Conservation (phyloP, 1,140 invertebrate species). For the Drosophila tristis region DNA sequence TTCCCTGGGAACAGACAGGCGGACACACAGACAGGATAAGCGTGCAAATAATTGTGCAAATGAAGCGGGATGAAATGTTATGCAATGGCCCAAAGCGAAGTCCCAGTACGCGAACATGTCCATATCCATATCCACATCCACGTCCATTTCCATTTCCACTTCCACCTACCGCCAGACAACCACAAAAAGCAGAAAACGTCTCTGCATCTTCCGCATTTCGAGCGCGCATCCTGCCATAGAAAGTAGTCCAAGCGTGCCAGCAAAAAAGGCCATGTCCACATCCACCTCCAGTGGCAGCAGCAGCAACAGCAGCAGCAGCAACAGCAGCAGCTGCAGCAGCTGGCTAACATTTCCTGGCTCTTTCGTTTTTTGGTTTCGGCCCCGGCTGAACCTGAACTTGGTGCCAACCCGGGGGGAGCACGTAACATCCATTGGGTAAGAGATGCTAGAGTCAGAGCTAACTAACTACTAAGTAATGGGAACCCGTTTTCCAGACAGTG, state of each 20-base stretch:
- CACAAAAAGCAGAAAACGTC: constrained; percentile 28
- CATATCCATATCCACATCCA: constrained; percentile 23
- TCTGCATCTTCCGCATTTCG: constrained; percentile 70
- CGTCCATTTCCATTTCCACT: constrained; percentile 47
- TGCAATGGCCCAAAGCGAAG: constrained; percentile 39
- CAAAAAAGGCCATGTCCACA: constrained; percentile 55
- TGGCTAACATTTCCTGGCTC: constrained; percentile 66
- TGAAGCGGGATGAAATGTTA: constrained; percentile 72
- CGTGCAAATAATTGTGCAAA: constrained; percentile 57
- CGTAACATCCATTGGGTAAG: constrained; percentile 37
- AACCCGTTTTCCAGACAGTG: constrained; percentile 39
- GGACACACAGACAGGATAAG: constrained; percentile 42
- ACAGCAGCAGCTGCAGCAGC: constrained; percentile 26
- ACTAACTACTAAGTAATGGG: constrained; percentile 10
- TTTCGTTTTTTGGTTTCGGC: constrained; percentile 10
- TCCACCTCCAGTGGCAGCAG: constrained; percentile 7
- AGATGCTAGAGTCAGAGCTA: constrained; percentile 1
- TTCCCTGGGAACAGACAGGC: constrained; percentile 22
- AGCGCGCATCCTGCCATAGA: constrained; percentile 74
- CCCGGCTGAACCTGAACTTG: constrained; percentile 79
- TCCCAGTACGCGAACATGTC: constrained; percentile 26
- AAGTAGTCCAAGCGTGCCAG: constrained; percentile 74
- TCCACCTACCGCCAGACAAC: constrained; percentile 36
- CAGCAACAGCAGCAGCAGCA: constrained; percentile 26
- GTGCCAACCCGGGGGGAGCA: constrained; percentile 26